Evolutionary conservation across 1,140 invertebrate genomes (phyloP).

Genomic region (Drosophila kohkoa): DNA sequence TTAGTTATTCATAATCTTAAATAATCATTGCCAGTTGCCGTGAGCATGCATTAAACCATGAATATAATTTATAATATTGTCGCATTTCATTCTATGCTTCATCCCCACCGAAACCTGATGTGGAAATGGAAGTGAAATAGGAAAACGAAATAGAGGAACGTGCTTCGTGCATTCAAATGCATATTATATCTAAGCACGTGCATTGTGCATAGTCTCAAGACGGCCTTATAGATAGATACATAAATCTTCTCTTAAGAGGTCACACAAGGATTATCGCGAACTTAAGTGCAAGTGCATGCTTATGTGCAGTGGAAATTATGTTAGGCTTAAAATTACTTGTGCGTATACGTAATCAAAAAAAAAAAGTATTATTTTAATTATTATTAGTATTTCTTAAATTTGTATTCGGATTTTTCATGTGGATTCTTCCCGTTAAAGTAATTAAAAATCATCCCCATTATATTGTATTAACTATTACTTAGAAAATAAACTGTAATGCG

Average conservation of each 20-base stretch:
- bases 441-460: too few species aligned
- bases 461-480: too few species aligned
- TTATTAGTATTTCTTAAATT: too few species aligned
- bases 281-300: conserved; percentile 14
- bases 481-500: too few species aligned
- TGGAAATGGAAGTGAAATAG: conserved; percentile 3
- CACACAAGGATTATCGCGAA: conserved; percentile 4
- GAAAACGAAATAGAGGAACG: conserved; percentile 25
- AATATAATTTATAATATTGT: background rate
- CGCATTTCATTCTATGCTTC: background rate
- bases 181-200: conserved; percentile 34
- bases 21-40: conserved; percentile 10
- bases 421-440: too few species aligned
- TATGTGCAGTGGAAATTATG: background rate
- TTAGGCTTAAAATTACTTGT: background rate
- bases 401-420: too few species aligned
- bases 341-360: background rate
- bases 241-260: background rate
- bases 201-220: conserved; percentile 21
- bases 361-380: background rate
- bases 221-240: background rate
- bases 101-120: background rate
- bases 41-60: conserved; percentile 4
- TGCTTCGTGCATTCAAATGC: conserved; percentile 42
- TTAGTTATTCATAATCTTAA: background rate